Conservation (phyloP, 2,113 vertebrate species). For the Columba janthina region DNA sequence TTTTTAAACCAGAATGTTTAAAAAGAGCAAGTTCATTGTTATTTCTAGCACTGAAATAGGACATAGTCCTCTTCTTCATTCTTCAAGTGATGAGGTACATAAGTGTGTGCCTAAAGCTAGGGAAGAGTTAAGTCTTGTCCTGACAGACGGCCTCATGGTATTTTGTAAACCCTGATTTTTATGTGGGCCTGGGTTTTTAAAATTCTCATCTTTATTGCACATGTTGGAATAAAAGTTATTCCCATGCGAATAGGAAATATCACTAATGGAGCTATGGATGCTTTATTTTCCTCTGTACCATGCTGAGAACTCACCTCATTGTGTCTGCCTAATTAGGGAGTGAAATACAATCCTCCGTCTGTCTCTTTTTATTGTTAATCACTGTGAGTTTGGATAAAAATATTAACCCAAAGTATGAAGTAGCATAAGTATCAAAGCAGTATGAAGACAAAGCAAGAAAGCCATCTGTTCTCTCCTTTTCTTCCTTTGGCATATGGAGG, state of each 20-base stretch:
- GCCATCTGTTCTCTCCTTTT: slow-evolving; percentile 40
- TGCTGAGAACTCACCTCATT: slow-evolving; percentile 58
- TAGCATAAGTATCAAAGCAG: not conserved
- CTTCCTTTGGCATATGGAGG: not conserved
- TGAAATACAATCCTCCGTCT: slow-evolving; percentile 58
- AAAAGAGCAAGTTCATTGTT: not conserved
- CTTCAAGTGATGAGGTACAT: not conserved
- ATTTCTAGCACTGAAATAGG: not conserved
- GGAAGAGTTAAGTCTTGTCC: not conserved
- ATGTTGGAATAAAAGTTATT: slow-evolving; percentile 15
- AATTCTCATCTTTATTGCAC: slow-evolving; percentile 12
- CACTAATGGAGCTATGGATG: not conserved
- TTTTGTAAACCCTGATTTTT: slow-evolving; percentile 4
- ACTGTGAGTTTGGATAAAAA: slow-evolving; percentile 35
- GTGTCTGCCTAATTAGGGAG: slow-evolving; percentile 53
- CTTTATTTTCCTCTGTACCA: slow-evolving; percentile 19
- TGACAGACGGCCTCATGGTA: not conserved
- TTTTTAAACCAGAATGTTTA: not conserved
- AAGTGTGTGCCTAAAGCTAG: not conserved
- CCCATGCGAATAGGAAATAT: slow-evolving; percentile 36
- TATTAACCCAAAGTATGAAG: slow-evolving; percentile 32
- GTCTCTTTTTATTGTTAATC: slow-evolving; percentile 30
- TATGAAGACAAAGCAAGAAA: slow-evolving; percentile 27
- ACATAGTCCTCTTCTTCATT: not conserved
- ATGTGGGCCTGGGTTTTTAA: not conserved